Evolutionary conservation across 2,888 invertebrate species (phyloP).

Genomic region (Hirtodrosophila duncani): DNA sequence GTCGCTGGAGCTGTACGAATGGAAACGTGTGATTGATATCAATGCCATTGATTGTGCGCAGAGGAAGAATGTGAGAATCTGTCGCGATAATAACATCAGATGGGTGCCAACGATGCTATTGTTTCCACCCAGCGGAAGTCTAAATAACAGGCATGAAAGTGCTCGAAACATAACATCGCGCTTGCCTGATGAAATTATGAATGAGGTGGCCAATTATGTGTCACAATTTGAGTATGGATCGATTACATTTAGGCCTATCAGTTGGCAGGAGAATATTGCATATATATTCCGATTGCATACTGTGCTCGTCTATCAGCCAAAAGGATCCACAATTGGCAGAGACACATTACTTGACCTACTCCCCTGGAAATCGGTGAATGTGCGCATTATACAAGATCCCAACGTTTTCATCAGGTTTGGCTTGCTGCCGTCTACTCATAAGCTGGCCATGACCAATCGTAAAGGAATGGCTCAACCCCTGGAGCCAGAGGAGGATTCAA

Average conservation of each 20-base stretch:
- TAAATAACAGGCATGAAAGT: too few species aligned
- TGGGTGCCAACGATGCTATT: constrained; percentile 33
- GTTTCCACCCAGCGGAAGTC: too few species aligned
- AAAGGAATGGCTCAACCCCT: constrained; percentile 5
- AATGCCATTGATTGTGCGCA: constrained; percentile 48
- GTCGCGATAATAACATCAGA: constrained; percentile 33
- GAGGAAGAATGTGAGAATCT: constrained; percentile 34
- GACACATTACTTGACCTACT: constrained; percentile 38
- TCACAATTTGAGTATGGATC: not conserved
- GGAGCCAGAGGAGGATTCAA: not conserved
- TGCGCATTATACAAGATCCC: constrained; percentile 24
- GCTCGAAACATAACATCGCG: not conserved
- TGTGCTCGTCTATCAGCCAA: constrained; percentile 38
- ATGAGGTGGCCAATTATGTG: constrained; percentile 3
- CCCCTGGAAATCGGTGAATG: constrained; percentile 26
- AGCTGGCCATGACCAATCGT: constrained; percentile 19
- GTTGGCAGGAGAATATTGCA: not conserved
- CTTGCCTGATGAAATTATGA: not conserved
- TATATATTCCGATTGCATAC: not conserved
- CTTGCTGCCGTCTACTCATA: not conserved
- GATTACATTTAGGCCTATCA: not conserved
- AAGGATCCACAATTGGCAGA: constrained; percentile 31
- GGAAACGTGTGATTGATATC: constrained; percentile 30
- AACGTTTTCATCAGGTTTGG: constrained; percentile 12
- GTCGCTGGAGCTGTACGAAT: constrained; percentile 20